A percentile compares a stretch with the other conserved stretches of the same genome.
Evolutionary conservation across 2,113 vertebrate species (phyloP).

Genomic region (Pangasianodon hypophthalmus): DNA sequence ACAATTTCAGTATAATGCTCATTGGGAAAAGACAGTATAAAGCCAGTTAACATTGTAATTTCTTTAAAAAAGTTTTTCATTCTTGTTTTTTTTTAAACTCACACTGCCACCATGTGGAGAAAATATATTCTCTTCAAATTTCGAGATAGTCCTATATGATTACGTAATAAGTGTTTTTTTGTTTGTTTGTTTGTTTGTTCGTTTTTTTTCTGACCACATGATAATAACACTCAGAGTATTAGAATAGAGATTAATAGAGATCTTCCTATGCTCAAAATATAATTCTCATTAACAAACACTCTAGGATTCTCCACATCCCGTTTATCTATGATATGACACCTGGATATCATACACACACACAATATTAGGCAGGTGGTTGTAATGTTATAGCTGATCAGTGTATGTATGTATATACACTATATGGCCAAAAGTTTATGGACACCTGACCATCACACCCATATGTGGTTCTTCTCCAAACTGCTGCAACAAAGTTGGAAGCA

Average conservation of each 20-base stretch:
- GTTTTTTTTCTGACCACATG: background rate
- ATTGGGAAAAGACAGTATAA: background rate
- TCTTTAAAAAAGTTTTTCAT: background rate
- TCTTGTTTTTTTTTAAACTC: background rate
- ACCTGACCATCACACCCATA: too few relatives aligned
- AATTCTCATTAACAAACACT: background rate
- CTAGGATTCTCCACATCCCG: background rate
- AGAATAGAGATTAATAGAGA: background rate
- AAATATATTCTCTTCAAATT: background rate
- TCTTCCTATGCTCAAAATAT: background rate
- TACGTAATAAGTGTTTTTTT: background rate
- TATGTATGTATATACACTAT: too few relatives aligned
- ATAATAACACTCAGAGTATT: background rate
- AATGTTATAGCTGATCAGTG: too few relatives aligned
- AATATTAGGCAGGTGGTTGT: too few relatives aligned
- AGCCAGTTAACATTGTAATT: background rate
- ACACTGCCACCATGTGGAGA: conserved; percentile 29
- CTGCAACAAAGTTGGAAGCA: too few relatives aligned
- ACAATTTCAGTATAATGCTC: background rate
- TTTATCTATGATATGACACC: background rate
- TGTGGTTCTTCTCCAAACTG: too few relatives aligned
- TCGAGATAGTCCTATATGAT: background rate
- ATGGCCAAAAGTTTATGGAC: too few relatives aligned
- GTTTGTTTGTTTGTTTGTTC: background rate
- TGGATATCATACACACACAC: background rate